Conservation (phyloP, 1,140 invertebrate species). For the Drosophila ficusphila region DNA sequence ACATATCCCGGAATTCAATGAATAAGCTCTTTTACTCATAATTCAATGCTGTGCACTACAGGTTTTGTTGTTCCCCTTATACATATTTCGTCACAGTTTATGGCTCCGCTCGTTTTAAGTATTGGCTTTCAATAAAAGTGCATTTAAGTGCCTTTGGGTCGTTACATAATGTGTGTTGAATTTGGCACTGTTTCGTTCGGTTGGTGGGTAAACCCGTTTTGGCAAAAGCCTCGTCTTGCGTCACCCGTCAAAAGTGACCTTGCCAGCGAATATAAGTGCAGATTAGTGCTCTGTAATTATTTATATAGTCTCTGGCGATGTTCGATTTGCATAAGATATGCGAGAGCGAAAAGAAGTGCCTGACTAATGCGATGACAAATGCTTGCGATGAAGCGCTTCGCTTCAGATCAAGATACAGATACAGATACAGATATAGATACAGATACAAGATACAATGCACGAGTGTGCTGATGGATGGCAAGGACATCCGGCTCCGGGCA, state of each 20-base stretch:
- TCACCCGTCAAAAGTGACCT: constrained; percentile 5
- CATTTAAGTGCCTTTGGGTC: constrained; percentile 15
- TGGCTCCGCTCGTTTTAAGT: constrained; percentile 1
- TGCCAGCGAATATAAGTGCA: constrained; percentile 13
- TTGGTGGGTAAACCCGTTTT: constrained; percentile 16
- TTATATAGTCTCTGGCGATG: constrained; percentile 13
- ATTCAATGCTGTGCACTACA: too few species aligned
- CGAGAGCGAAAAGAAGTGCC: constrained; percentile 40
- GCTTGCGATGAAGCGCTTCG: constrained; percentile 74
- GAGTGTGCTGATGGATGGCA: background rate
- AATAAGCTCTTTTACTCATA: background rate
- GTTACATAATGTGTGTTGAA: constrained; percentile 37
- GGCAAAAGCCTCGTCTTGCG: constrained; percentile 5
- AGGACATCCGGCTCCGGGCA: constrained; percentile 59
- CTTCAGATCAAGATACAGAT: constrained; percentile 32
- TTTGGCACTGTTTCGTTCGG: background rate
- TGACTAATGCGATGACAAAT: constrained; percentile 78
- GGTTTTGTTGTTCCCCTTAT: too few species aligned
- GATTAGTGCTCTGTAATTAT: constrained; percentile 39
- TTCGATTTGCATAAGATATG: constrained; percentile 57
- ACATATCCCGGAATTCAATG: too few species aligned
- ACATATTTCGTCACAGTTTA: background rate
- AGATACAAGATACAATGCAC: background rate
- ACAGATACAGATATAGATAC: constrained; percentile 4
- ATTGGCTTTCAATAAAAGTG: constrained; percentile 11